phyloP scores from a whole-genome alignment of 2,113 vertebrate species.

The Chaenogobius annularis region DNA sequence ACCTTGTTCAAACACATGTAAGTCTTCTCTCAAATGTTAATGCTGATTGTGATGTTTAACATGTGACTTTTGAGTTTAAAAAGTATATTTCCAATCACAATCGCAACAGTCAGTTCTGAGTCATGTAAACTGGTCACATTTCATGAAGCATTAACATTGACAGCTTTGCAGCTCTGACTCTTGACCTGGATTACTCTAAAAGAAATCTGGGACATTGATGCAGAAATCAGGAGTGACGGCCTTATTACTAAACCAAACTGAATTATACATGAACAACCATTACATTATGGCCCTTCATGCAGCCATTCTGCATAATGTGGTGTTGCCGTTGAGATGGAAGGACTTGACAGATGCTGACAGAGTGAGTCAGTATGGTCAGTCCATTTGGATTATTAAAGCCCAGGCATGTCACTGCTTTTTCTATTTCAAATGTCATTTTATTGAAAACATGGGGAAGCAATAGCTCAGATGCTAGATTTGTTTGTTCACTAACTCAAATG shows the following conservation, averaged over 20 bases:
- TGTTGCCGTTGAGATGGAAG: not conserved
- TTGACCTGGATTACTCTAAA: slow-evolving; percentile 21
- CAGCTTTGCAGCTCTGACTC: slow-evolving; percentile 7
- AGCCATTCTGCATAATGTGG: not conserved
- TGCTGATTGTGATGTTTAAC: not conserved
- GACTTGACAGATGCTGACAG: slow-evolving; percentile 1
- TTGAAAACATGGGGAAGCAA: not conserved
- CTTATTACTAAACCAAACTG: not conserved
- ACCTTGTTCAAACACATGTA: not conserved
- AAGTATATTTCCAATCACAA: not conserved
- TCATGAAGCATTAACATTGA: slow-evolving; percentile 8
- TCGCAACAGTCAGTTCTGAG: not conserved
- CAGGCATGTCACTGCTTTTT: not conserved
- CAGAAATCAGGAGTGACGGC: not conserved
- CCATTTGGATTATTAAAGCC: slow-evolving; percentile 2
- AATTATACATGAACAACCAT: slow-evolving; percentile 10
- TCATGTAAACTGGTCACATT: not conserved
- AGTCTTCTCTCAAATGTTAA: not conserved
- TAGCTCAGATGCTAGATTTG: not conserved
- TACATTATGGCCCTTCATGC: not conserved
- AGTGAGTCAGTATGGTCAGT: not conserved
- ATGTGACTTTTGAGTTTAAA: not conserved
- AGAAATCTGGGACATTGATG: slow-evolving; percentile 8
- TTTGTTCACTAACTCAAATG: not conserved
- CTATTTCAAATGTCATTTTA: not conserved